Conservation (phyloP, 2,888 invertebrate species). For the Drosophila macrothrix region DNA sequence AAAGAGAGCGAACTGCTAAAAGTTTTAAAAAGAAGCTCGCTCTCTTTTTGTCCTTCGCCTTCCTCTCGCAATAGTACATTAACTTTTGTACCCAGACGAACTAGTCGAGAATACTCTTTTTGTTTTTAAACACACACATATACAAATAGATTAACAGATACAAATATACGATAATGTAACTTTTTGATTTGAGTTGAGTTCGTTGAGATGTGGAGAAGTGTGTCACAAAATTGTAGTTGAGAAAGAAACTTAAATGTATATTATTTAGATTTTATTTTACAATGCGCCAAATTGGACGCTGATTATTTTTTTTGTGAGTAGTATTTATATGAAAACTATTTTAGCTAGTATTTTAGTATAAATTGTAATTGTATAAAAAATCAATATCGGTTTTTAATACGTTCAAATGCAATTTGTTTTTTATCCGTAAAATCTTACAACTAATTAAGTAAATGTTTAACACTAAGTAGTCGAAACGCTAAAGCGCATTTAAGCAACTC, state of each 20-base stretch:
- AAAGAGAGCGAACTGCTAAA: conserved; percentile 12
- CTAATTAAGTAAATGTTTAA: conserved; percentile 68
- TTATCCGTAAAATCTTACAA: conserved; percentile 56
- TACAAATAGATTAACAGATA: conserved; percentile 81
- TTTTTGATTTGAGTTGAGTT: conserved; percentile 46
- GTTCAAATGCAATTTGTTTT: conserved; percentile 84
- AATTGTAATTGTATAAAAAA: conserved; percentile 48
- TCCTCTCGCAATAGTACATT: conserved; percentile 46
- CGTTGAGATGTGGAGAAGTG: conserved; percentile 48
- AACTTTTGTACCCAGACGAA: conserved; percentile 58
- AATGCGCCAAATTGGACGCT: conserved; percentile 53
- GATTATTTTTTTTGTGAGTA: conserved; percentile 42
- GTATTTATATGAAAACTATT: conserved; percentile 66
- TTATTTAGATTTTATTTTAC: conserved; percentile 61
- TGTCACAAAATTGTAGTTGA: conserved; percentile 42
- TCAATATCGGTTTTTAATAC: conserved; percentile 61
- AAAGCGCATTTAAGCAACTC: conserved; percentile 50
- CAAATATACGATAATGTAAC: conserved; percentile 55
- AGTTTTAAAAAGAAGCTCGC: conserved; percentile 6
- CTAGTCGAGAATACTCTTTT: conserved; percentile 28
- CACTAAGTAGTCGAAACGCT: conserved; percentile 44
- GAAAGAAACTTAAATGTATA: conserved; percentile 30
- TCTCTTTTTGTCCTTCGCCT: conserved; percentile 23
- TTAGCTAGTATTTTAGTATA: conserved; percentile 50
- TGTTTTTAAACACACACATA: conserved; percentile 53